Evolutionary conservation across 2,888 invertebrate genomes (phyloP), one percentile per base, ranked within the genome.

Genomic region (Rhogogaster chlorosoma): DNA sequence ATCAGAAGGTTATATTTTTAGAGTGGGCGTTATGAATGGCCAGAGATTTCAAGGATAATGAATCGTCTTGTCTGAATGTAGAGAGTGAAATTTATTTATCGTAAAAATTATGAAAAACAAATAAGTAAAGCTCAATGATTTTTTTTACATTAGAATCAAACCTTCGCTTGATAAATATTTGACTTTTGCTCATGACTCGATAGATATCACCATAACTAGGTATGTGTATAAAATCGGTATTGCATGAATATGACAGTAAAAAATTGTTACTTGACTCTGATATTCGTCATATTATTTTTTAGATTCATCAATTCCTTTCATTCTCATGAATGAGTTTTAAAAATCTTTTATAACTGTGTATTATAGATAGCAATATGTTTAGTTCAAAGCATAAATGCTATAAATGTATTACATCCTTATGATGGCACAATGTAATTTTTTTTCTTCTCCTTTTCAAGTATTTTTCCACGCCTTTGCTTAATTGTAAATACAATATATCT

Each of bases 31-130:
- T 22, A 64, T 64, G 29, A 64, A 64, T 29, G 9, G 22, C 67
- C 67, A 0, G 49, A 38, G 32, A 77, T 42, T 71, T 80, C 85
- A 45, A 77, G 84, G 36, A 71, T 84, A 64, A 84, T 85, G 29
- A 80, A 87, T 84, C 36, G 84, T 83, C 5, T 71, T 29, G 6
- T 26, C 18, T 18, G 5, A 53, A 77, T 77, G 49, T 9, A 32
- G 7, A 49, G 18, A 77, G 32, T 53, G 9, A 29, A 77, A 49
- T 77, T 49, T 45, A 29, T 77, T 49, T 77, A 22, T 73, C 36
- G 42, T 77, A 77, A 18, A 49, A 53, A 77, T 77, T 0, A 77
- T 77, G 26, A n/a, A 29, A 15, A 29, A 49, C n/a, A 53, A 42
- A 29, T 7, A 42, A 9, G 42, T 42, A 22, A 42, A 73, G 42